Evolutionary conservation across 1,140 invertebrate genomes (phyloP).

Genomic region (Eupristina koningsbergeri): DNA sequence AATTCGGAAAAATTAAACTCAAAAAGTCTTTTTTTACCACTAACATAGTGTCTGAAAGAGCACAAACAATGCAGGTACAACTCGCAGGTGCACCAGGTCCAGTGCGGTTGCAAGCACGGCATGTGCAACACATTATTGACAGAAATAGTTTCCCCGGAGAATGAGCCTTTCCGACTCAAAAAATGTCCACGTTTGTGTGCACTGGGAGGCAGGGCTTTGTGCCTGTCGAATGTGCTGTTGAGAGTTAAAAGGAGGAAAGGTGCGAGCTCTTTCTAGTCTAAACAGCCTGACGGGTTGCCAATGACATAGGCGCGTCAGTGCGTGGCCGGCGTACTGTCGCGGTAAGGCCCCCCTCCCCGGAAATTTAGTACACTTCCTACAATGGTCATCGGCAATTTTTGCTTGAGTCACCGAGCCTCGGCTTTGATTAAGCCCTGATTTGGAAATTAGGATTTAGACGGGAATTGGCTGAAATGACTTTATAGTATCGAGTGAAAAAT

Average conservation of each 20-base stretch:
- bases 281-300: neutral
- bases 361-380: conserved; percentile 23
- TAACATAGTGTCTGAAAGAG: no score
- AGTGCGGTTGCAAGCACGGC: neutral
- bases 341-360: neutral
- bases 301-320: neutral
- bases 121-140: neutral
- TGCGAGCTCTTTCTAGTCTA: neutral
- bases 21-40: no score
- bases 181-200: no score
- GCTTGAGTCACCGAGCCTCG: neutral
- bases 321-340: neutral
- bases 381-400: conserved; percentile 17
- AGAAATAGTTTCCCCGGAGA: no score
- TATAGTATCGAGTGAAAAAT: neutral
- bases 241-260: neutral
- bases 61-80: no score
- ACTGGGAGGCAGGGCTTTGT: no score
- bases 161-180: no score
- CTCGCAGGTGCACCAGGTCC: no score
- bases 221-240: no score
- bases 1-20: neutral
- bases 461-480: neutral
- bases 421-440: conserved; percentile 12
- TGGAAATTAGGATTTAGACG: conserved; percentile 10